Evolutionary conservation across 2,888 invertebrate species (phyloP), one percentile per base, ranked within the genome.

Genomic region (Tortricodes alternella): DNA sequence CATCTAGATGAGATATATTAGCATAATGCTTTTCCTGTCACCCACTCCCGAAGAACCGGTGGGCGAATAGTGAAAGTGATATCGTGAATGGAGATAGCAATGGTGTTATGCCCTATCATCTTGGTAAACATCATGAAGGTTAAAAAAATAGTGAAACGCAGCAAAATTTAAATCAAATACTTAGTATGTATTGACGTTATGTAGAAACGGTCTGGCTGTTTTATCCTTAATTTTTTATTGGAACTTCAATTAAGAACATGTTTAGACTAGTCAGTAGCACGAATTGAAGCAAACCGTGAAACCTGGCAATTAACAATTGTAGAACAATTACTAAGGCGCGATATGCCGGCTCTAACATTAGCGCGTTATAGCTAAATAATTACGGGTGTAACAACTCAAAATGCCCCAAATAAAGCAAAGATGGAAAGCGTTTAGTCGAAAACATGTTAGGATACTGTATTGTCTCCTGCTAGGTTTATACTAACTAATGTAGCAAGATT

Each of bases 61-160:
- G 78, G 83, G 80, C 72, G 78, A 73, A 65, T 61, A 82, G 82
- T 78, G 85, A 88, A 87, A 86, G 86, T 83, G 70, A 65, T 70
- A 70, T 13, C 19, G 23, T 29, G 19, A n/a, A n/a, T 70, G 67
- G 62, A 68, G 66, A 62, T 65, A 64, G 66, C 63, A 65, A 71
- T 71, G 70, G 68, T 62, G 64, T 56, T 67, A 62, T 63, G 46
- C 24, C 15, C 19, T 43, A 41, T 55, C 55, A 55, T 55, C 51
- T 23, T 13, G 19, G 35, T 11, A 43, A 41, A 9, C n/a, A 34
- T n/a, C 24, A 41, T 15, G 24, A 13, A 9, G 15, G 34, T 15
- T 15, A 8, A 15, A 34, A 11, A 13, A 5, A 15, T n/a, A n/a
- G n/a, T n/a, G n/a, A n/a, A n/a, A n/a, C n/a, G n/a, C n/a, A n/a